Base-by-base conservation (phyloP, 2,888 invertebrate genomes). In the Euzophera pinguis region DNA sequence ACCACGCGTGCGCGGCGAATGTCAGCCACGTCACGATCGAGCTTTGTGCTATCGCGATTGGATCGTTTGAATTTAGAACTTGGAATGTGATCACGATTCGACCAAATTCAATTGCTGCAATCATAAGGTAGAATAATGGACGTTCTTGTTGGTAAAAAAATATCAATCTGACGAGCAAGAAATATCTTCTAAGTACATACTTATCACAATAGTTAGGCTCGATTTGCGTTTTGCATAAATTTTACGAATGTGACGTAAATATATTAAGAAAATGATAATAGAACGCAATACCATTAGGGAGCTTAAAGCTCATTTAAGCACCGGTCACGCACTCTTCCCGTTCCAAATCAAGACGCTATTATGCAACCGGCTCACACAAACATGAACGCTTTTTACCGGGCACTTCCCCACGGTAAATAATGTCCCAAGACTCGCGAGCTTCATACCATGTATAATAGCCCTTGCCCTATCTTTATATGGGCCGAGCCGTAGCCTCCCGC, bases 401-500 rank as follows among this genome's bases (percentile, higher is more conserved):
- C 74, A 60, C 74, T 72, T 82, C 84, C 83, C 84, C 78, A 79
- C 81, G 77, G 83, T 81, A 80, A 80, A 81, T 75, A 77, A 64
- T 71, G 78, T 79, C 75, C 75, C 81, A 71, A 75, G 78, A 71
- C 75, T 74, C 73, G 69, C 71, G 73, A 74, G 78, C 74, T 75
- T 72, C 64, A 68, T 62, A 67, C 71, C 70, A 76, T 71, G 77
- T 80, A 82, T 83, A 84, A 84, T 81, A 81, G 81, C 84, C 84
- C 84, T 81, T 81, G 87, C 86, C 85, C 87, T 81, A 86, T 84
- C 89, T 88, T 80, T 85, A 89, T 87, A 89, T 88, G 89, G 89
- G 88, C 81, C 88, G 88, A 77, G 84, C 84, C 82, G 88, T 87
- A 88, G 81, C 73, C 82, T 84, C 83, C 80, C 79, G 85, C 85